Evolutionary conservation across 2,888 invertebrate genomes (phyloP), one percentile per base, ranked within the genome.

Genomic region (Diloba caeruleocephala): DNA sequence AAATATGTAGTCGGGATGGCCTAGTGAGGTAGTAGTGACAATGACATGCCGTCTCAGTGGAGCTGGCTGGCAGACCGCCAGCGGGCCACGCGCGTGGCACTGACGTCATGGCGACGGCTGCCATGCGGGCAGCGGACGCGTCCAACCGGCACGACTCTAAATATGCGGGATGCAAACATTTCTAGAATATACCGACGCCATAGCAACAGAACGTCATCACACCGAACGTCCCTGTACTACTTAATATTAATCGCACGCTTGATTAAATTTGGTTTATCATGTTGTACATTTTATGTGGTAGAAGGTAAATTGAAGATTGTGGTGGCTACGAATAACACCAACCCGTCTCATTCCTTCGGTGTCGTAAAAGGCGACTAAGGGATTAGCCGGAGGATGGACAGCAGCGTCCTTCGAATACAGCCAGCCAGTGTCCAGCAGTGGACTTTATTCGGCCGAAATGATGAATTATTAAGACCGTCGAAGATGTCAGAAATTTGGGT

Each of bases 11-110:
- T 71, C 75, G 64, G 63, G 34, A 75, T 76, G 74, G 71, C 70
- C 73, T 74, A 81, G 71, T 75, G 73, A 59, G 58, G 55, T 61
- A 48, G 64, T 66, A 64, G 66, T 71, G 79, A 80, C 82, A 87
- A 83, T 88, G 86, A 86, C 86, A 85, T 71, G 78, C 79, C 73
- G 83, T 80, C 81, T 82, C 76, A 71, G 63, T 67, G 57, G 28
- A 2, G 1, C 2, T 89, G n/a, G 1, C 7, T 91, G 90, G 71
- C 54, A 42, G 55, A 78, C 64, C 12, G 86, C 91, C 90, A 90
- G 71, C 49, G 45, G 58, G 82, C 59, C 81, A 83, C 85, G 82
- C 85, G 81, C 73, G 69, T 53, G 56, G 38, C 60, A 50, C 48
- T 68, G 62, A 79, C 78, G 78, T 71, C 72, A 71, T 44, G 13